Base-by-base conservation (phyloP, 2,888 invertebrate species). In the Drosophila villosipedis region DNA sequence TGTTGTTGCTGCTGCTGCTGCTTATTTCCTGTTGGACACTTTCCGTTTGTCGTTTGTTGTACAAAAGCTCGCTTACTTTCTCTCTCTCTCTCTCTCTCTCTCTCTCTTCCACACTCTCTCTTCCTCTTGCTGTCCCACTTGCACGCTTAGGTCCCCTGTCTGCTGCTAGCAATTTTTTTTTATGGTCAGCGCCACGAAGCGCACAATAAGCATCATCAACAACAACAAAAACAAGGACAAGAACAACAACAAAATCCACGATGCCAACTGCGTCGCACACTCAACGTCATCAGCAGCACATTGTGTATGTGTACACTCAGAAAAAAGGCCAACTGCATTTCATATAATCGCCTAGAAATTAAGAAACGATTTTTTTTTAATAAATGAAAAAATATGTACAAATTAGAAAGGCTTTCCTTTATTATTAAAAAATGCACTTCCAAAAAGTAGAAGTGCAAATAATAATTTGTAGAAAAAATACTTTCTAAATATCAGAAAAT, bases 11-110 rank as follows among this genome's bases (percentile, higher is more conserved):
- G 75, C 58, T 73, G 78, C 64, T 70, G 82, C 85, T 84, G 91
- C 84, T 91, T 90, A 90, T 91, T 92, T 92, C 92, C 91, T 92
- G 91, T 92, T 90, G 92, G 91, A 92, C 91, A 87, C 89, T 88
- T 92, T 92, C 92, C 92, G 92, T 92, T 90, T 89, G 90, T 82
- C 87, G 87, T 91, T 91, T 90, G 81, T 82, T 89, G 89, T 80
- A 83, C 84, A 91, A 78, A 81, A 79, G 74, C 76, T 70, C 50
- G 61, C 41, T 33, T 55, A 53, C 41, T n/a, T n/a, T 25, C 25
- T 25, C 25, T 25, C 25, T 25, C 25, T 62, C 52, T 64, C 54
- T 10, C 39, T 50, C 30, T 19, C 39, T 39, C 41, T 39, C 41
- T 41, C 41, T n/a, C 2, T 41, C n/a, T 30, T 2, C 28, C 28